Evolutionary conservation across 2,113 vertebrate genomes (phyloP).

Genomic region (Connochaetes taurinus): DNA sequence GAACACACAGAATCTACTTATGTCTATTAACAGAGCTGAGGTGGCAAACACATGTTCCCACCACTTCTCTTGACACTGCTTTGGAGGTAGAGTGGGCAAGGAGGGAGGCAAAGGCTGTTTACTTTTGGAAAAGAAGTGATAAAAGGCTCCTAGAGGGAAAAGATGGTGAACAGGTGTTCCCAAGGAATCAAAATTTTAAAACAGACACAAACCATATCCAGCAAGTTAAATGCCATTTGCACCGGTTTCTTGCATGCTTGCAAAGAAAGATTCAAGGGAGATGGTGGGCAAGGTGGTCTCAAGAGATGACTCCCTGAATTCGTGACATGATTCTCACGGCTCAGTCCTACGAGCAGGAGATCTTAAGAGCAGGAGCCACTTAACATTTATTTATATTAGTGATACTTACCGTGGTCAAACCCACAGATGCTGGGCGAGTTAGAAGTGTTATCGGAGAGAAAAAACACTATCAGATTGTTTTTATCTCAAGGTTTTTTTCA

Average conservation of each 20-base stretch:
- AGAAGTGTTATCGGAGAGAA: neutral
- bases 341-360: conserved; percentile 19
- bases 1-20: neutral
- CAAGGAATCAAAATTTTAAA: neutral
- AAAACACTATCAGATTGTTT: neutral
- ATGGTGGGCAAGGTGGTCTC: conserved; percentile 26
- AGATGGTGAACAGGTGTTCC: neutral
- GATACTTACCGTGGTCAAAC: conserved; percentile 34
- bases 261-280: neutral
- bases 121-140: neutral
- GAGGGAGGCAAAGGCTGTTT: neutral
- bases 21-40: neutral
- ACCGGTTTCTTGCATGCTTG: neutral
- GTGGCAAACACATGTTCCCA: neutral
- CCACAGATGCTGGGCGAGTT: conserved; percentile 21
- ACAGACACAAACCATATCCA: too few species aligned
- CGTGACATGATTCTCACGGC: neutral
- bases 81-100: neutral
- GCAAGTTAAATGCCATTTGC: too few species aligned
- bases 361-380: conserved; percentile 44
- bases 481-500: conserved; percentile 38
- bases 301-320: conserved; percentile 21
- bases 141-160: neutral
- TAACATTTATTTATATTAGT: conserved; percentile 64
- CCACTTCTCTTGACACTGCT: neutral